phyloP scores from a whole-genome alignment of 2,113 vertebrate species.

The Hypocryptadius cinnamomeus region DNA sequence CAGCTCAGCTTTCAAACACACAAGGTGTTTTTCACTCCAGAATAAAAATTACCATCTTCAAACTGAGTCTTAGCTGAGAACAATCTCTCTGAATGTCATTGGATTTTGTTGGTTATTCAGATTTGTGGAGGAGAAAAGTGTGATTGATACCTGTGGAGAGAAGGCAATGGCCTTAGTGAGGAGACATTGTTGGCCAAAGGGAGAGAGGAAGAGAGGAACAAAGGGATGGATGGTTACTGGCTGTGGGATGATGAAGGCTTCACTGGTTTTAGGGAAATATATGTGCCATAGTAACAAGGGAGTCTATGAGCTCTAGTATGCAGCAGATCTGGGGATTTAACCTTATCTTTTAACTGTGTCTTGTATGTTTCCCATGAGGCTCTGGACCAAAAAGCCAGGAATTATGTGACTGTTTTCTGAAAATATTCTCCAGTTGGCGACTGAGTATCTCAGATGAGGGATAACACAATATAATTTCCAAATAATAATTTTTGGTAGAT shows the following conservation, averaged over 20 bases:
- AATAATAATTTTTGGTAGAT: neutral
- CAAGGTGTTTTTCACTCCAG: neutral
- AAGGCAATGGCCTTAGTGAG: neutral
- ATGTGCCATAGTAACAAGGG: neutral
- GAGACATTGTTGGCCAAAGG: neutral
- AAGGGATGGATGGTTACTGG: neutral
- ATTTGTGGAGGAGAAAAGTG: neutral
- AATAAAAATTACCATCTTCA: neutral
- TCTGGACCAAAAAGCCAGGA: neutral
- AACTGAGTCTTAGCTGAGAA: neutral
- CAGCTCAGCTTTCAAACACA: neutral
- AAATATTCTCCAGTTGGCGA: neutral
- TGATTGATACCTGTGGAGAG: neutral
- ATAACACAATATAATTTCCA: neutral
- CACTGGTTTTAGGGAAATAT: neutral
- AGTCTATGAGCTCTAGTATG: neutral
- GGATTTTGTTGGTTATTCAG: neutral
- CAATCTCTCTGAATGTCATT: neutral
- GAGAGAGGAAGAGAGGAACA: neutral
- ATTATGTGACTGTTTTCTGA: neutral
- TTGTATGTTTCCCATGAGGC: neutral
- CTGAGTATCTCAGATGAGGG: neutral
- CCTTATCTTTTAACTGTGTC: neutral
- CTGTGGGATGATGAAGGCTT: neutral
- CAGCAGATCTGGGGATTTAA: neutral